phyloP scores from a whole-genome alignment of 2,888 invertebrate genomes.

The Gisinianus flammeolus region DNA sequence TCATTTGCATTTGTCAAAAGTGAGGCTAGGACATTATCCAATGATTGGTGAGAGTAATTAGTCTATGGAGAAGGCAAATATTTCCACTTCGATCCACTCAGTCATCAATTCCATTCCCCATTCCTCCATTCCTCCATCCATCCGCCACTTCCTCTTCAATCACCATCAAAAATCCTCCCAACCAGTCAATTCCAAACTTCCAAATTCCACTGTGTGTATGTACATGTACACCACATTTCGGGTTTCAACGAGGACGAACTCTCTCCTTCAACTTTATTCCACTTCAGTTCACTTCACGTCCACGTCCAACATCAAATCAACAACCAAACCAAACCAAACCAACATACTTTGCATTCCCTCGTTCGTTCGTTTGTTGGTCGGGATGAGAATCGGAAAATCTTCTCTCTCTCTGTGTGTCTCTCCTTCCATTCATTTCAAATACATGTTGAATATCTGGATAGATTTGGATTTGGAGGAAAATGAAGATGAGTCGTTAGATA shows the following conservation, averaged over 20 bases:
- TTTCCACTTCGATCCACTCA: slow-evolving; percentile 14
- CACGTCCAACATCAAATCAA: too few species aligned
- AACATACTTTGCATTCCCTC: background rate
- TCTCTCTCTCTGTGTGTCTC: background rate
- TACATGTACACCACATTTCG: background rate
- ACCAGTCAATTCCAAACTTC: background rate
- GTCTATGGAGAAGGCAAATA: slow-evolving; percentile 33
- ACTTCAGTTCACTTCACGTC: background rate
- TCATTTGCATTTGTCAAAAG: background rate
- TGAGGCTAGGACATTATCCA: slow-evolving; percentile 34
- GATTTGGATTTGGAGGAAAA: too few species aligned
- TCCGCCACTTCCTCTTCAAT: slow-evolving; percentile 3
- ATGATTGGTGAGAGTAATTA: slow-evolving; percentile 45
- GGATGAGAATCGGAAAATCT: too few species aligned
- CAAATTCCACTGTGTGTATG: background rate
- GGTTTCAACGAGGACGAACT: background rate
- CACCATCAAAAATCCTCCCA: slow-evolving; percentile 8
- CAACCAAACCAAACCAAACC: background rate
- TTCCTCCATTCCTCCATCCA: slow-evolving; percentile 4
- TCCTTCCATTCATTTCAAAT: too few species aligned
- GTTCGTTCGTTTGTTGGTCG: background rate
- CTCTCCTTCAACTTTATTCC: background rate
- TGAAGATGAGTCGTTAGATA: too few species aligned
- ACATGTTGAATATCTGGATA: too few species aligned
- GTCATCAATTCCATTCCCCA: background rate